Percentiles rank a stretch among this genome's conserved stretches.
phyloP scores from a whole-genome alignment of 2,888 invertebrate species.

The Heliconius ethilla region DNA sequence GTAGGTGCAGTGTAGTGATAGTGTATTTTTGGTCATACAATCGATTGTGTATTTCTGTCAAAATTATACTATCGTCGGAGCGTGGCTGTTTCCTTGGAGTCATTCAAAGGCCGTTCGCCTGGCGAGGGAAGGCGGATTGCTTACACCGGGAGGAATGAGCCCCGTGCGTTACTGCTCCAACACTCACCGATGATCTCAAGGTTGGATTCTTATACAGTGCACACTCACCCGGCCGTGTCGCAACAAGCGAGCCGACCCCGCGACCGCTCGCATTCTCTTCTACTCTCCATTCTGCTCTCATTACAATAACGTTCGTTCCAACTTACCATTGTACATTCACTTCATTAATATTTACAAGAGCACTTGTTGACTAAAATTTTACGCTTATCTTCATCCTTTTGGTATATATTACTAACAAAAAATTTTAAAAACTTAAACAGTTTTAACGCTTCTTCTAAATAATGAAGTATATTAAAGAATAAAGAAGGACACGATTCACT shows the following conservation, averaged over 20 bases:
- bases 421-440: not conserved
- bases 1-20: constrained; percentile 76
- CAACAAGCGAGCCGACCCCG: constrained; percentile 66
- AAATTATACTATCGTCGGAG: constrained; percentile 71
- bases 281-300: constrained; percentile 69
- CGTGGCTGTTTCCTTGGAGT: constrained; percentile 71
- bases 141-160: constrained; percentile 81
- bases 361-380: constrained; percentile 36
- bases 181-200: constrained; percentile 82
- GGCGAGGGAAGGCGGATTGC: constrained; percentile 77
- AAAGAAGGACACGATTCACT: not conserved
- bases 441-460: not conserved
- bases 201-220: constrained; percentile 60
- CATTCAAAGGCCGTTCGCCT: constrained; percentile 78
- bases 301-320: constrained; percentile 58
- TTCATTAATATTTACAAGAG: constrained; percentile 49
- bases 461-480: not conserved
- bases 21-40: constrained; percentile 80
- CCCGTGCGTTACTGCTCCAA: constrained; percentile 75
- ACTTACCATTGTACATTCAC: constrained; percentile 55
- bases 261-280: constrained; percentile 65
- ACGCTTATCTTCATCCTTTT: constrained; percentile 32
- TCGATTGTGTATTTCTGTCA: constrained; percentile 75
- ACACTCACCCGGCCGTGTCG: constrained; percentile 57
- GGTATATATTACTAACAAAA: not conserved